Base-by-base conservation (phyloP, 2,888 invertebrate genomes). In the Cerastis leucographa region DNA sequence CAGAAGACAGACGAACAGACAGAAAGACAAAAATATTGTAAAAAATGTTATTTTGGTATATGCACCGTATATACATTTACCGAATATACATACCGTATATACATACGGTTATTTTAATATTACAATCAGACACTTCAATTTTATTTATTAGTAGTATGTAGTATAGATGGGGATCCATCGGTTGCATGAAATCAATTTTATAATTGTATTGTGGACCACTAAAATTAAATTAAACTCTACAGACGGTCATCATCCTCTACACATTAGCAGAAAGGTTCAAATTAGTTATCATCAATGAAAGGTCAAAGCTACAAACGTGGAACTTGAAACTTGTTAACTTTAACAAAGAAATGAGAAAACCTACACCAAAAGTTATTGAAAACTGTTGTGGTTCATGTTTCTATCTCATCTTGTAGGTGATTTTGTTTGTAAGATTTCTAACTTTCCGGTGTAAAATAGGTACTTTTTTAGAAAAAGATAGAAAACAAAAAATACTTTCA, bases 321-420 rank as follows among this genome's bases (percentile, higher is more conserved):
- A 65, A 25, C 7, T 49, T n/a, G 14, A 49, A 40, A 46, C 74
- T 40, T 49, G 46, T 69, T 59, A 46, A 59, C 44, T 65, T 65
- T n/a, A 9, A 25, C 25, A 64, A 49, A n/a, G 19, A 49, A 22
- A 7, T 25, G 22, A 54, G 29, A 59, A 22, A 56, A 70, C 4
- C 25, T 44, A 19, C 12, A 3, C 5, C 19, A 22, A 25, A 25
- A 8, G 19, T 25, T n/a, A 29, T 66, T 22, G 62, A 7, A 25
- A 25, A 22, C 12, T 25, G 25, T 29, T 66, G 6, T 29, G 46
- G 12, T 19, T 12, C 9, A 65, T 62, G 22, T 62, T 62, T 14
- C 56, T 62, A 40, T 62, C 2, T 62, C 11, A 7, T 40, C 11
- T 35, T 11, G 61, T 0, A 12, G 9, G 29, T 25, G 4, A 19